phyloP scores from a whole-genome alignment of 2,797 vertebrate genomes.

The Mormyrops attenuatus region DNA sequence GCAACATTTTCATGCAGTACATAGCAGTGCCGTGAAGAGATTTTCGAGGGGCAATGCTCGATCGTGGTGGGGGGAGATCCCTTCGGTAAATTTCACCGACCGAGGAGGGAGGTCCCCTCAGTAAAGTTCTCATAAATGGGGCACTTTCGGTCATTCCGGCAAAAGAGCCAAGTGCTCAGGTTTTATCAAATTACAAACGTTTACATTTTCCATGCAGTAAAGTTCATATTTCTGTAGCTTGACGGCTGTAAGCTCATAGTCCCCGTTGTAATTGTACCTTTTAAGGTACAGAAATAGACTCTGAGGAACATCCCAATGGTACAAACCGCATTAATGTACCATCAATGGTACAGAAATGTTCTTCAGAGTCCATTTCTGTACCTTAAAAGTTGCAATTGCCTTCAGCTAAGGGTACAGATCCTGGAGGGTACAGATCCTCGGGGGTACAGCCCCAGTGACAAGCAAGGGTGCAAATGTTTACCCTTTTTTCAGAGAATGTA shows the following conservation, averaged over 20 bases:
- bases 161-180: not conserved
- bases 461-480: not conserved
- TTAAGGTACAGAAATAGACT: not conserved
- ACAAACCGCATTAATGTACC: not conserved
- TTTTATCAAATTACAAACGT: not conserved
- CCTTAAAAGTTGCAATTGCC: not conserved
- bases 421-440: not conserved
- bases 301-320: not conserved
- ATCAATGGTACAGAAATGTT: not conserved
- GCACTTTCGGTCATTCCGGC: not conserved
- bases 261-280: not conserved
- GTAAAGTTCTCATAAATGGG: not conserved
- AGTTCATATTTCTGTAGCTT: not conserved
- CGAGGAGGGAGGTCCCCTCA: not conserved
- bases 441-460: not conserved
- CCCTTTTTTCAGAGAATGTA: not conserved
- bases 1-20: not conserved
- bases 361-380: not conserved
- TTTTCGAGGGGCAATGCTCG: not conserved
- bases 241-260: not conserved
- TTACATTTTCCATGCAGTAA: not conserved
- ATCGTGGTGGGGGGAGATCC: not conserved
- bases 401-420: not conserved
- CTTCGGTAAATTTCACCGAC: not conserved
- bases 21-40: not conserved